phyloP scores from a whole-genome alignment of 2,113 vertebrate genomes.

The Suncus etruscus region DNA sequence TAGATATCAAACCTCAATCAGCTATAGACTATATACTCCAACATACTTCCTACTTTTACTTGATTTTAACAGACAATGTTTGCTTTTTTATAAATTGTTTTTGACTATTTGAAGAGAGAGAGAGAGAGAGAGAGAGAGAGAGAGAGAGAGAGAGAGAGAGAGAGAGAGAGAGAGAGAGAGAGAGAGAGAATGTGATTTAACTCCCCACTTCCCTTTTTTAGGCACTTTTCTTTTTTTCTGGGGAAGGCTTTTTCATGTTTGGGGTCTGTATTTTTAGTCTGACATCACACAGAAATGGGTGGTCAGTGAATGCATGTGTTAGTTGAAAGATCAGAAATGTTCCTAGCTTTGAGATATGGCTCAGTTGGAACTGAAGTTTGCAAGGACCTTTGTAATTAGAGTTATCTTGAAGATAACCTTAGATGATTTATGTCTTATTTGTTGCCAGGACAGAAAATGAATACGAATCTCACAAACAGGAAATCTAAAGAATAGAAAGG shows the following conservation, averaged over 20 bases:
- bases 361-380: not conserved
- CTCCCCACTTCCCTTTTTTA: no score
- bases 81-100: conserved; percentile 59
- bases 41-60: not conserved
- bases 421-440: conserved; percentile 16
- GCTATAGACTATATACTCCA: no score
- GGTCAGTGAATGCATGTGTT: not conserved
- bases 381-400: not conserved
- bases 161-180: no score
- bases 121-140: no score
- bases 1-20: not conserved
- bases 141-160: no score
- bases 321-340: conserved; percentile 9
- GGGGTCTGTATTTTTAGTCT: not conserved
- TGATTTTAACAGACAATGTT: conserved; percentile 46
- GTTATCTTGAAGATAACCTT: conserved; percentile 30
- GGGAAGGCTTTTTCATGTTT: not conserved
- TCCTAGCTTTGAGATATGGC: not conserved
- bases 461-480: not conserved
- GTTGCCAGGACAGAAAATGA: not conserved
- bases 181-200: not conserved
- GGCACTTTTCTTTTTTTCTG: not conserved
- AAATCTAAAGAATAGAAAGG: not conserved
- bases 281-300: conserved; percentile 13
- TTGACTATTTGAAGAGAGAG: not conserved